phyloP scores from a whole-genome alignment of 1,140 invertebrate species.

The Procambarus virginalis region DNA sequence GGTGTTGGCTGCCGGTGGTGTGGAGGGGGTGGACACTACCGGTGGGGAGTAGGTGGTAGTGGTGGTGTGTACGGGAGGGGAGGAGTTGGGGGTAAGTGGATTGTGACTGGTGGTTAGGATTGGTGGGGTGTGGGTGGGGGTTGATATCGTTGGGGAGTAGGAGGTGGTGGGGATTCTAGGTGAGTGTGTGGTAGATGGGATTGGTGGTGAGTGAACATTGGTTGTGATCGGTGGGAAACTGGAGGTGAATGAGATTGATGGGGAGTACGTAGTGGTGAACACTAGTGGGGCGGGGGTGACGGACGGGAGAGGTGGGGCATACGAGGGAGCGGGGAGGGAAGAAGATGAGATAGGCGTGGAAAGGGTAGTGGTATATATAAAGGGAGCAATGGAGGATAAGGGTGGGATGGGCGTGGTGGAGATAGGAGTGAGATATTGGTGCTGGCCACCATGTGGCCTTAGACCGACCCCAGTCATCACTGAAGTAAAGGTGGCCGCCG shows the following conservation, averaged over 20 bases:
- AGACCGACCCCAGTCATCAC: slow-evolving; percentile 24
- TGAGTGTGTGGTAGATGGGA: background rate
- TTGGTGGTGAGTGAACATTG: background rate
- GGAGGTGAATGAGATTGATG: background rate
- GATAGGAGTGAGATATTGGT: slow-evolving; percentile 33
- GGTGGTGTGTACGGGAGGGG: background rate
- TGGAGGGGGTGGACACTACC: background rate
- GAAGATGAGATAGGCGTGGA: background rate
- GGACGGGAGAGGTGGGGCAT: background rate
- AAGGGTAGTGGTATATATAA: background rate
- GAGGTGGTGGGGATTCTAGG: background rate
- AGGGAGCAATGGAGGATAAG: slow-evolving; percentile 8
- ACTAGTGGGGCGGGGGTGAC: background rate
- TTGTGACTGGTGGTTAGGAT: background rate
- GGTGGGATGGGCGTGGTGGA: background rate
- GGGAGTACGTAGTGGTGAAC: background rate
- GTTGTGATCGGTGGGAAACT: background rate
- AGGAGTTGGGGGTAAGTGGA: background rate
- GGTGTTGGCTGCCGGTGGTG: background rate
- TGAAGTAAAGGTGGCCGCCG: background rate
- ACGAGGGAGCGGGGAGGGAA: background rate
- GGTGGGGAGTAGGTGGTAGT: background rate
- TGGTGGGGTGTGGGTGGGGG: background rate
- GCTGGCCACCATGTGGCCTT: slow-evolving; percentile 38
- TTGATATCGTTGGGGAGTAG: background rate